Base-by-base conservation (phyloP, 2,888 invertebrate genomes). In the Caenorhabditis becei region DNA sequence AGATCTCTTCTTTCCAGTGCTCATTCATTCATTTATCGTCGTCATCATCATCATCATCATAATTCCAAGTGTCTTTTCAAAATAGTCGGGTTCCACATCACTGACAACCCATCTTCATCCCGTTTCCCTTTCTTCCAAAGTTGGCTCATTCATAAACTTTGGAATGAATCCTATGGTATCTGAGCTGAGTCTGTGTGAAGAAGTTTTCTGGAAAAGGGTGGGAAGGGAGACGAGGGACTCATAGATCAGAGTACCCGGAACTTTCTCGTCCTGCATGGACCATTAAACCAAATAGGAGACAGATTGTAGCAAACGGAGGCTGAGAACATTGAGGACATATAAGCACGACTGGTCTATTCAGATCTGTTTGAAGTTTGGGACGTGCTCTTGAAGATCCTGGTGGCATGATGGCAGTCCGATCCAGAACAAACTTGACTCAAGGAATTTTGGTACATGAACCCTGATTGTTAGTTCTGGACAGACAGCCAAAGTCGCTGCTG, bases 81-180 rank as follows among this genome's bases (percentile, higher is more conserved):
- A 62, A 65, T 65, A 65, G 65, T 65, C 65, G 65, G 74, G 74
- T 74, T 74, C 74, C 74, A 66, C 74, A 63, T 72, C 63, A 56
- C 62, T 72, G 71, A 63, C 71, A 63, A 63, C 71, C n/a, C n/a
- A n/a, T n/a, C n/a, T 58, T 71, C 59, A 59, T 51, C 49, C 51
- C 61, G 51, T 59, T 47, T 58, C 58, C 59, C 28, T 32, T 32
- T 14, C 14, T 41, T 41, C n/a, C 14, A 28, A 44, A 37, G 37
- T 41, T 59, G 35, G 24, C 35, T 47, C 11, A 47, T 47, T 47
- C 11, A 23, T 71, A 62, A 71, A 71, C 71, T 71, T 71, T 71
- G 62, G 53, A 71, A 62, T 14, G 41, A 41, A 41, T 51, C 54
- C 32, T 54, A 69, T 58, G 58, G 37, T 47, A 47, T 54, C 32